Evolutionary conservation across 2,888 invertebrate species (phyloP).

Genomic region (Acrobasis repandana): DNA sequence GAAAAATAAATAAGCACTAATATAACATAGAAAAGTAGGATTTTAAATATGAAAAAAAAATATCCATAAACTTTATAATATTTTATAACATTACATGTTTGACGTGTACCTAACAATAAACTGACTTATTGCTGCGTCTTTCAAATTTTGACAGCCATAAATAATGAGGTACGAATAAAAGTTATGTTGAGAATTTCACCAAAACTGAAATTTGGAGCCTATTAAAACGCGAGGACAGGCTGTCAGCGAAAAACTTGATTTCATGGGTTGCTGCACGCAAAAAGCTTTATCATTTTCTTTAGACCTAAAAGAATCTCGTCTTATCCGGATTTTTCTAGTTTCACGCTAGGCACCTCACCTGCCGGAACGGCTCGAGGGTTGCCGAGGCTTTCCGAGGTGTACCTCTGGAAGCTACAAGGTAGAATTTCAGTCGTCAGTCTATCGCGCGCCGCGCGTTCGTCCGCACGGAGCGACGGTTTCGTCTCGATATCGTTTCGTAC

Average conservation of each 20-base stretch:
- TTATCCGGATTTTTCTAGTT: conserved; percentile 39
- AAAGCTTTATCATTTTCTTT: conserved; percentile 19
- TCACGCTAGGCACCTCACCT: conserved; percentile 50
- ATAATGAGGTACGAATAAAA: neutral
- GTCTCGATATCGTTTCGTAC: conserved; percentile 32
- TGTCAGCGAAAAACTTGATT: conserved; percentile 17
- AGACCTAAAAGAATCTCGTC: conserved; percentile 18
- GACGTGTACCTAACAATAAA: too few species aligned
- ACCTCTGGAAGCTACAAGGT: conserved; percentile 52
- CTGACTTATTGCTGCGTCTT: neutral
- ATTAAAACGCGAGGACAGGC: conserved; percentile 4
- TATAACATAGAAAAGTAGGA: too few species aligned
- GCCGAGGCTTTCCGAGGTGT: conserved; percentile 47
- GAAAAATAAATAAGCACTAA: too few species aligned
- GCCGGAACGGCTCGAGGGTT: conserved; percentile 52
- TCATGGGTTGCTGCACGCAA: conserved; percentile 2
- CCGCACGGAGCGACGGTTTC: conserved; percentile 33
- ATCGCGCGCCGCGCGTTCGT: conserved; percentile 49
- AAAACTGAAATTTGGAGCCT: conserved; percentile 4
- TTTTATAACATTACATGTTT: too few species aligned
- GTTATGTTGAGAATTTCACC: neutral
- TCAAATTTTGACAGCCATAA: neutral
- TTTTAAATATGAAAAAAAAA: too few species aligned
- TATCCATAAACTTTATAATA: too few species aligned
- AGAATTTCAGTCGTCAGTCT: conserved; percentile 55